Conservation (phyloP, 2,113 vertebrate genomes). For the Smithornis capensis region DNA sequence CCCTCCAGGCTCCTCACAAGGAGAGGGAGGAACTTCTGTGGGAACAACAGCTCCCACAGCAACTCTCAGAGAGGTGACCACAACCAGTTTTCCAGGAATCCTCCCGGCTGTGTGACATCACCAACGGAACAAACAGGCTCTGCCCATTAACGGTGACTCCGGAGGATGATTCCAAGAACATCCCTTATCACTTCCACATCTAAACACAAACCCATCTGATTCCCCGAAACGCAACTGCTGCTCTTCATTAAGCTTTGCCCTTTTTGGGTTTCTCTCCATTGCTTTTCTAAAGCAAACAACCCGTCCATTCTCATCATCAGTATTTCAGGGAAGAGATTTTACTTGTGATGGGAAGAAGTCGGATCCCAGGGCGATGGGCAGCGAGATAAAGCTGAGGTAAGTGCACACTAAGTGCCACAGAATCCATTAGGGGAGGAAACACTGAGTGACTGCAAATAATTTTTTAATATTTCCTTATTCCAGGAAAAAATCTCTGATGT, state of each 20-base stretch:
- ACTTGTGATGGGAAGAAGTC: constrained; percentile 30
- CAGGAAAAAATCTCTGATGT: constrained; percentile 32
- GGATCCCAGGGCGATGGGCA: background rate
- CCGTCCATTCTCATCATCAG: background rate
- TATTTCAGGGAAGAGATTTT: constrained; percentile 25
- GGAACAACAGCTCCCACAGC: rapidly evolving
- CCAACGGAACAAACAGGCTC: background rate
- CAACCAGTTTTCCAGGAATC: background rate
- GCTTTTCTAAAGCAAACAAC: background rate
- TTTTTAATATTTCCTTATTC: constrained; percentile 39
- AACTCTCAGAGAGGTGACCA: background rate
- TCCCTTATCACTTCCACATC: background rate
- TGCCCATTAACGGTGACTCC: background rate
- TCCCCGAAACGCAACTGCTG: background rate
- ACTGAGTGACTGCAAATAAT: constrained; percentile 15
- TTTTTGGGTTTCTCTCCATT: background rate
- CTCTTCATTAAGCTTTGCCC: background rate
- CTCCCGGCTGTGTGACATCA: background rate
- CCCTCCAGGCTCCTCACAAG: background rate
- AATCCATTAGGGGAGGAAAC: constrained; percentile 42
- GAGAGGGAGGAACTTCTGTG: background rate
- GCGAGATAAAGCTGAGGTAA: constrained; percentile 10
- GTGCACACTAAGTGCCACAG: background rate
- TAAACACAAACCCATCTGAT: background rate
- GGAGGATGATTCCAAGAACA: too few relatives aligned